These are phyloP conservation scores for Hetaerina americana DNA, from an alignment of 1,140 invertebrate species.

Conservation along the genomic window DNA sequence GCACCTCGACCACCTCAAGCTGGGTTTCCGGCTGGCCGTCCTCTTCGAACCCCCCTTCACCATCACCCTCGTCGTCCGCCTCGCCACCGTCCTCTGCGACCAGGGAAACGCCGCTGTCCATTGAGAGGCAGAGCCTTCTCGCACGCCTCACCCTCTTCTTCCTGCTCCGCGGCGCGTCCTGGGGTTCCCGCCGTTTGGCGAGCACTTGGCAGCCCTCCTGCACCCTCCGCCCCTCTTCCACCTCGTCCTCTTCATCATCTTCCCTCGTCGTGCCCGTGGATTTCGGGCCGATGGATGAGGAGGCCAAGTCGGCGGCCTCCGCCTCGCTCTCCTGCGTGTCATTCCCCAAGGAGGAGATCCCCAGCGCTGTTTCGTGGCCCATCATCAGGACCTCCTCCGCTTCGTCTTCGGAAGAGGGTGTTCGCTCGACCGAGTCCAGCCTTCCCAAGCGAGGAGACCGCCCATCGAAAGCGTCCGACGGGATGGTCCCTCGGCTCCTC, in stretches of 20 bases:
- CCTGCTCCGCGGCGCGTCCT: too few species aligned
- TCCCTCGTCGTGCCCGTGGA: too few species aligned
- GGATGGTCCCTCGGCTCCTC: neutral
- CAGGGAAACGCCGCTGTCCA: neutral
- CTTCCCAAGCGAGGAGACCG: neutral
- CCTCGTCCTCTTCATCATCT: neutral
- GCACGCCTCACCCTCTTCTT: neutral
- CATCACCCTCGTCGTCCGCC: neutral
- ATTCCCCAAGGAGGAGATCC: neutral
- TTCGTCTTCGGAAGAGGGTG: too few species aligned
- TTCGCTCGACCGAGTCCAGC: neutral
- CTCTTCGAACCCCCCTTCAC: too few species aligned
- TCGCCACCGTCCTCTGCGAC: neutral
- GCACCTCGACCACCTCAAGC: neutral
- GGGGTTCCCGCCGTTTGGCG: too few species aligned
- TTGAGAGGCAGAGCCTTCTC: neutral
- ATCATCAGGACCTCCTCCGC: too few species aligned
- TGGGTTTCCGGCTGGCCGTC: neutral
- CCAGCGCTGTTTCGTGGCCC: too few species aligned
- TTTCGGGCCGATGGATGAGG: too few species aligned
- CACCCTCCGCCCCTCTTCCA: neutral
- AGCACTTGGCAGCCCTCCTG: too few species aligned
- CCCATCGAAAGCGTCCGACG: neutral
- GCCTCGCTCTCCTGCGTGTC: neutral
- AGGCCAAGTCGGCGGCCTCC: too few species aligned